Base-by-base conservation (phyloP, 2,113 vertebrate species). In the Cercocebus atys region DNA sequence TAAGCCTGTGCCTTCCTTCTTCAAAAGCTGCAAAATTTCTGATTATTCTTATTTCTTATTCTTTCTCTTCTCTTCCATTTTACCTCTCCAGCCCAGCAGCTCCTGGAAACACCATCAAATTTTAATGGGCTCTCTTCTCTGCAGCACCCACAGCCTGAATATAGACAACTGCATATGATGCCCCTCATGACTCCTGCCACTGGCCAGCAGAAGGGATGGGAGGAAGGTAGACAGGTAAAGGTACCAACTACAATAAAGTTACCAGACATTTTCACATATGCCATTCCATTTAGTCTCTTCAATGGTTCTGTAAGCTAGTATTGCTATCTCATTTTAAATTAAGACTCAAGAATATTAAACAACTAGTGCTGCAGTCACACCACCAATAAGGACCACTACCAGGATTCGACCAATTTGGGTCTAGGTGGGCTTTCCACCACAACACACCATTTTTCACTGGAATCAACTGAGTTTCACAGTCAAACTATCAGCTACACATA, bases 41-140 rank as follows among this genome's bases (percentile, higher is more conserved):
- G 32, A 55, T 64, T 64, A 22, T 52, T 82, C 70, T 17, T 25
- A 75, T 76, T 97, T 92, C 52, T 78, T 50, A 84, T 76, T 84
- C 92, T 72, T 90, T 79, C 57, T 52, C 40, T 88, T 93, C 89
- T 88, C 64, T 93, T 82, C 66, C 75, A 68, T 72, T 57, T 70
- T 40, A 52, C 38, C 27, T 38, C 64, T 90, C 72, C 57, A 55
- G 57, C 47, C 45, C 47, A 17, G 40, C 50, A 90, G 57, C 50
- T 92, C 86, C 85, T 12, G 0, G 70, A 45, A 91, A 27, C 50
- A 70, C 43, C 22, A 84, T 88, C 85, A 85, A 88, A 84, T 52
- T 94, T 98, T 85, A 95, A 94, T 83, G 72, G 84, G 66, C 40
- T 89, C 81, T 72, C 64, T 95, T 66, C 92, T 95, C 76, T 55